Base-by-base conservation (phyloP, 1,140 invertebrate species). In the Zaprionus ornatus region DNA sequence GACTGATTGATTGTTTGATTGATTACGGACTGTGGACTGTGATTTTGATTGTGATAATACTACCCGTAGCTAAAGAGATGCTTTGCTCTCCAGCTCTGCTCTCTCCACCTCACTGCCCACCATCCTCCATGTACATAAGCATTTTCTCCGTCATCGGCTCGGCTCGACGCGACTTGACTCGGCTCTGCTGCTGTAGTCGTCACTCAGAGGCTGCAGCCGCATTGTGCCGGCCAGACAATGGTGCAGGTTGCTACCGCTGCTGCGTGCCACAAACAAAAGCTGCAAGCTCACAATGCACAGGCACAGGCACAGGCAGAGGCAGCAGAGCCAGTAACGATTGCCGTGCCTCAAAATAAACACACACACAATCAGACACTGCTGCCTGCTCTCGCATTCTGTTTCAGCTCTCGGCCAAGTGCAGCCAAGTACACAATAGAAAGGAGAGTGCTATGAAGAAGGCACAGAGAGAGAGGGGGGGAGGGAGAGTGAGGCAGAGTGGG, bases 241-340 rank as follows among this genome's bases (percentile, higher is more conserved):
- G 54, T n/a, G 60, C 67, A 64, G 52, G 59, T 59, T 59, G 71
- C 27, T 59, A 61, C 27, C 37, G 45, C 76, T 79, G 77, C 80
- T 74, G 84, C 84, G 80, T 87, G 83, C 84, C 84, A 74, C 67
- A 88, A 73, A 87, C 84, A 88, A 87, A 88, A 76, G 83, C 70
- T 65, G 56, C 77, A 78, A 56, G 66, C 77, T 55, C 71, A 82
- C 79, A 86, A 85, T 85, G 70, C 54, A 32, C 56, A 75, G 35
- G 21, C 48, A 70, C 7, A 7, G 32, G 23, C 65, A 67, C 25
- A 29, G 27, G 27, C 15, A 17, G 52, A 29, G 27, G 63, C 69
- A 82, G 55, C n/a, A n/a, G n/a, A n/a, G n/a, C n/a, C n/a, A 13
- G 40, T 50, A 70, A 27, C 54, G 52, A 70, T 71, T 75, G 74